Percentiles rank a stretch among this genome's conserved stretches.
These are phyloP conservation scores for Brachynemurus nebulosus DNA, from an alignment of 2,888 invertebrate genomes.

Conservation along the genomic window DNA sequence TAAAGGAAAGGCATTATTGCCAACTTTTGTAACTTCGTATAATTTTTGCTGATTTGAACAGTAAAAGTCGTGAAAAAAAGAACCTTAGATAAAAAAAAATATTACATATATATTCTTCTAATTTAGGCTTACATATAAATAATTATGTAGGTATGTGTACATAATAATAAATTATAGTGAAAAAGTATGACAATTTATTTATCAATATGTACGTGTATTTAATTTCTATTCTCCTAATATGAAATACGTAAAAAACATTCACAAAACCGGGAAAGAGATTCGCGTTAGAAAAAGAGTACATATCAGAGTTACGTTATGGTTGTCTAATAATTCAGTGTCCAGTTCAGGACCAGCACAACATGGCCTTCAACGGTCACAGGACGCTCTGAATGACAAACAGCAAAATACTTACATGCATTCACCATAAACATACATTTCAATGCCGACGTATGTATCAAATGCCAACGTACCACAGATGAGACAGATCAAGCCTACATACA, in stretches of 20 bases:
- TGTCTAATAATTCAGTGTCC: conserved; percentile 3
- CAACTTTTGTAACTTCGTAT: too few species aligned
- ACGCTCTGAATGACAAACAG: conserved; percentile 5
- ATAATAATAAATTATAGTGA: background rate
- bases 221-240: background rate
- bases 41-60: too few species aligned
- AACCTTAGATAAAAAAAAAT: too few species aligned
- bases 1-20: too few species aligned
- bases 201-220: background rate
- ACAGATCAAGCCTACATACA: too few species aligned
- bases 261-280: background rate
- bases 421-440: too few species aligned
- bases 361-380: conserved; percentile 8
- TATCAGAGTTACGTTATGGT: background rate
- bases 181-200: background rate
- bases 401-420: too few species aligned
- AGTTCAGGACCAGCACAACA: conserved; percentile 9
- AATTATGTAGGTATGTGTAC: background rate
- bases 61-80: too few species aligned
- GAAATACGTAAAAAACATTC: background rate
- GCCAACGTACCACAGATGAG: too few species aligned
- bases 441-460: too few species aligned
- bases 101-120: too few species aligned
- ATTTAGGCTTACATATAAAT: background rate
- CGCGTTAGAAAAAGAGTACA: background rate